Percentiles rank a stretch among this genome's conserved stretches.
These are phyloP conservation scores for Poeciliopsis turneri DNA, from an alignment of 2,797 vertebrate species.

Conservation along the genomic window DNA sequence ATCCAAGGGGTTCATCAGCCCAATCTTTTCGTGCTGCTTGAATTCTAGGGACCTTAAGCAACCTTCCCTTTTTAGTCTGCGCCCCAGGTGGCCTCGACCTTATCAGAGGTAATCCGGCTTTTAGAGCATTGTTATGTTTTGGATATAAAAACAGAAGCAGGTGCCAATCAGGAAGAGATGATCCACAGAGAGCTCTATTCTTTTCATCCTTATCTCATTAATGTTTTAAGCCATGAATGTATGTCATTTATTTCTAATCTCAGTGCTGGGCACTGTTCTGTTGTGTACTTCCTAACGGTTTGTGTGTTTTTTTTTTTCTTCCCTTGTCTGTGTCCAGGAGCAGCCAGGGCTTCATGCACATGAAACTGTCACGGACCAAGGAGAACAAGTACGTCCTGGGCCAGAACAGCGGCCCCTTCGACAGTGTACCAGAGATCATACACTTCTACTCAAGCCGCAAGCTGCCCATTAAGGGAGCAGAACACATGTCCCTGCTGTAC, in stretches of 20 bases:
- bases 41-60: slow-evolving; percentile 56
- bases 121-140: slow-evolving; percentile 32
- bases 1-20: slow-evolving; percentile 68
- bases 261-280: neutral
- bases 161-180: neutral
- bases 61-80: slow-evolving; percentile 53
- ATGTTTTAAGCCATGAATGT: slow-evolving; percentile 1
- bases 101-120: slow-evolving; percentile 61
- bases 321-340: slow-evolving; percentile 82
- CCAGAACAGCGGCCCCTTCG: slow-evolving; percentile 95
- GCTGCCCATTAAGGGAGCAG: slow-evolving; percentile 98
- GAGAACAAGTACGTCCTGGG: slow-evolving; percentile 96
- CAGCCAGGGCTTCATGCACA: slow-evolving; percentile 99
- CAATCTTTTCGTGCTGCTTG: slow-evolving; percentile 52
- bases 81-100: slow-evolving; percentile 44
- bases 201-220: neutral
- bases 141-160: slow-evolving; percentile 16
- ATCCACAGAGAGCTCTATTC: slow-evolving; percentile 6
- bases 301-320: slow-evolving; percentile 23
- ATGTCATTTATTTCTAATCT: neutral
- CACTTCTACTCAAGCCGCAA: slow-evolving; percentile 98
- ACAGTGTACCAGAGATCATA: slow-evolving; percentile 96
- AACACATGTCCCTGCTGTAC: slow-evolving; percentile 98
- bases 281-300: neutral
- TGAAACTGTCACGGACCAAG: slow-evolving; percentile 96